Evolutionary conservation across 1,140 invertebrate genomes (phyloP).

Genomic region (Ctenoplectra terminalis): DNA sequence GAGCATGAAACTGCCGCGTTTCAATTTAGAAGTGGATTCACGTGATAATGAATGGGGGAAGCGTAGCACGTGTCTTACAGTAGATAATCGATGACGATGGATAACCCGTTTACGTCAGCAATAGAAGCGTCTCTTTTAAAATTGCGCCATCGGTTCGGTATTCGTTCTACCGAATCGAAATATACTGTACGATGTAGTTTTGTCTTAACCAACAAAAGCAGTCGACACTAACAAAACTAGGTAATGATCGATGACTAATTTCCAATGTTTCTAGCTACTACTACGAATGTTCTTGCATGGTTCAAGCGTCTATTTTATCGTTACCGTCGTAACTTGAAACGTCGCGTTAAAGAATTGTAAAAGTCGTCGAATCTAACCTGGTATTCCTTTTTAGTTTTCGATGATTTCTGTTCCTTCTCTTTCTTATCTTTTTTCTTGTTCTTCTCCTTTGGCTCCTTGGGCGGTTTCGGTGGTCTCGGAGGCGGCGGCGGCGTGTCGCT

Average conservation of each 20-base stretch:
- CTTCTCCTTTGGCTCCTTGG: constrained; percentile 89
- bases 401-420: constrained; percentile 81
- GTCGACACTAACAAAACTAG: neutral
- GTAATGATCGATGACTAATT: neutral
- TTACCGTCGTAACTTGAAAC: neutral
- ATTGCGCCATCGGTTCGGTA: constrained; percentile 20
- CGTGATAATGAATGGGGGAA: constrained; percentile 22
- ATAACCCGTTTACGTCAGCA: constrained; percentile 50
- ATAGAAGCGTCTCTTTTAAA: constrained; percentile 36
- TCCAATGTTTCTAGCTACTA: too few species aligned
- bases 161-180: constrained; percentile 1
- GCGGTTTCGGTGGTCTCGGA: constrained; percentile 89
- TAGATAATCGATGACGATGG: constrained; percentile 9
- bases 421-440: constrained; percentile 83
- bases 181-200: too few species aligned
- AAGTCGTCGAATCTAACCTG: constrained; percentile 77
- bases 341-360: too few species aligned
- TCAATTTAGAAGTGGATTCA: constrained; percentile 1
- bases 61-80: neutral
- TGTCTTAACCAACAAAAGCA: neutral
- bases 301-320: neutral
- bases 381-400: constrained; percentile 85
- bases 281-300: neutral
- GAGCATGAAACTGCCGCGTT: constrained; percentile 18
- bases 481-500: constrained; percentile 87